Conservation (phyloP, 2,888 invertebrate genomes). For the Ptilodon capucinus region DNA sequence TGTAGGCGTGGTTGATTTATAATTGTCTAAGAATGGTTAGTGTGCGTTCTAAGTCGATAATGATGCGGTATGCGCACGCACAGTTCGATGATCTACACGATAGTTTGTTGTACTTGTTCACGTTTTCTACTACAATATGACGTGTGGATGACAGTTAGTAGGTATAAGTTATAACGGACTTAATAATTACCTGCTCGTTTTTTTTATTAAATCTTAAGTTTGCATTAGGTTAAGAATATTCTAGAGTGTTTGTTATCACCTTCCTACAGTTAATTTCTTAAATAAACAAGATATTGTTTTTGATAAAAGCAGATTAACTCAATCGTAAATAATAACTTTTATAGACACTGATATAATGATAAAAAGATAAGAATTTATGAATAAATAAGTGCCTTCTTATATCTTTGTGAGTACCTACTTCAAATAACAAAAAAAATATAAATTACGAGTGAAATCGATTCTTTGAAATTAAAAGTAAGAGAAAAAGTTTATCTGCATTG, state of each 20-base stretch:
- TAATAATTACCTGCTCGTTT: no score
- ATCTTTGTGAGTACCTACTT: no score
- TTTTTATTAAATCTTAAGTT: no score
- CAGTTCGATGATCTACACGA: conserved; percentile 2
- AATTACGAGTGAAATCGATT: no score
- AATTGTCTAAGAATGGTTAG: not conserved
- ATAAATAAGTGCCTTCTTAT: no score
- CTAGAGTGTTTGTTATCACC: not conserved
- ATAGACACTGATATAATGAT: not conserved
- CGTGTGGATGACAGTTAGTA: not conserved
- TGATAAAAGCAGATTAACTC: not conserved
- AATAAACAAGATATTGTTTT: not conserved
- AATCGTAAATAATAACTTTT: not conserved
- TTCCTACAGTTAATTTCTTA: not conserved
- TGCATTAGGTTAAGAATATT: not conserved
- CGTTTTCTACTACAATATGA: not conserved
- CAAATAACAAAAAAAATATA: no score
- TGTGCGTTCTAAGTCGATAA: conserved; percentile 4
- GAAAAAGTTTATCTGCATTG: no score
- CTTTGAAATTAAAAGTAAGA: no score
- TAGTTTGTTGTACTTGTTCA: not conserved
- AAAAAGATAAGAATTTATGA: not conserved
- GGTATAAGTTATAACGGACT: not conserved
- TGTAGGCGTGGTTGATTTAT: not conserved
- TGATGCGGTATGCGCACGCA: conserved; percentile 4